Percentiles rank a stretch among this genome's conserved stretches.
Conservation (phyloP, 2,888 invertebrate species). For the Fabriciana adippe region DNA sequence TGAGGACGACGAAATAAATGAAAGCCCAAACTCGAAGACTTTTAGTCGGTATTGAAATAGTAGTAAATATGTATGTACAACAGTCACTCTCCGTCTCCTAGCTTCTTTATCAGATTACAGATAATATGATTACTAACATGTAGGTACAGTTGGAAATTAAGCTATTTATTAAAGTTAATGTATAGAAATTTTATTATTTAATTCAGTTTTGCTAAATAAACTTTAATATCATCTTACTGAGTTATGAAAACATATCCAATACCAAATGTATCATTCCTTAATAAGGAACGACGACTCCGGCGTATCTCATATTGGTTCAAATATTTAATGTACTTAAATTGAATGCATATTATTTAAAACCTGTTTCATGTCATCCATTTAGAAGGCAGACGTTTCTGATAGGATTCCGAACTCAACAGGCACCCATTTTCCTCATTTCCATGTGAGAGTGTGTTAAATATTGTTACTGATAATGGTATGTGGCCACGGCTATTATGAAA, state of each 20-base stretch:
- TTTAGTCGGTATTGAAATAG: too few species aligned
- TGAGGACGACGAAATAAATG: too few species aligned
- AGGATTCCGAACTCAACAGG: slow-evolving; percentile 41
- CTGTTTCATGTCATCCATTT: slow-evolving; percentile 44
- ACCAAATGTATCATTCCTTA: too few species aligned
- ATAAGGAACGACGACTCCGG: neutral
- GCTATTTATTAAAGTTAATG: too few species aligned
- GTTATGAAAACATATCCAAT: neutral
- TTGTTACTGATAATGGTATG: slow-evolving; percentile 30
- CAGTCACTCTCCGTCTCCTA: too few species aligned
- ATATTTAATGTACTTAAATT: slow-evolving; percentile 61
- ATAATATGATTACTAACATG: too few species aligned
- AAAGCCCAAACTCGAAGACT: too few species aligned
- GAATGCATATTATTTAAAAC: slow-evolving; percentile 68
- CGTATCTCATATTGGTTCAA: neutral
- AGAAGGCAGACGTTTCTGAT: slow-evolving; percentile 35
- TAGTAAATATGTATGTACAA: too few species aligned
- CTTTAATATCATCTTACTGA: neutral
- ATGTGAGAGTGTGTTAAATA: slow-evolving; percentile 41
- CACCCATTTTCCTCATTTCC: slow-evolving; percentile 42
- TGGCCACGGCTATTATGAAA: slow-evolving; percentile 25
- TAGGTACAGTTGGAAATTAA: too few species aligned
- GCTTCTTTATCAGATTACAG: too few species aligned
- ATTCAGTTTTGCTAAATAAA: too few species aligned
- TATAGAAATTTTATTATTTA: too few species aligned